Evolutionary conservation across 1,140 invertebrate genomes (phyloP).

Genomic region (Temnothorax longispinosus): DNA sequence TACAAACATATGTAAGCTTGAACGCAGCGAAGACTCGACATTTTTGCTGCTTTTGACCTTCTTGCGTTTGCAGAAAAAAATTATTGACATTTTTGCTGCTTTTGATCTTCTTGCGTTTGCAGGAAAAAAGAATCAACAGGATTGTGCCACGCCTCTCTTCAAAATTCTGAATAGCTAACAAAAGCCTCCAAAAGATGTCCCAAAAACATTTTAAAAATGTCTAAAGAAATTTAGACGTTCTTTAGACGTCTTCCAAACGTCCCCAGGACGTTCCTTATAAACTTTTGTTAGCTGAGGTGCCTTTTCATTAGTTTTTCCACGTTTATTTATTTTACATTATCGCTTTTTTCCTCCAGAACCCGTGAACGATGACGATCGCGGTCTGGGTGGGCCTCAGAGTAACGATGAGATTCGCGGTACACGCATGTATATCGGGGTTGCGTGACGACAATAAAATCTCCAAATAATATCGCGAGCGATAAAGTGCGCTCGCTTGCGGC

Average conservation of each 20-base stretch:
- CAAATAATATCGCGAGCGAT: slow-evolving; percentile 79
- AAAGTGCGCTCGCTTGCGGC: slow-evolving; percentile 45
- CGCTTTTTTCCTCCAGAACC: not conserved
- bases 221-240: no score
- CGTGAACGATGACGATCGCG: not conserved
- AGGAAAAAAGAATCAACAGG: not conserved
- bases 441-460: slow-evolving; percentile 79
- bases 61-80: not conserved
- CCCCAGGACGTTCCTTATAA: no score
- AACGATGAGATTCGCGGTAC: not conserved
- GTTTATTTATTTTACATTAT: not conserved
- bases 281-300: not conserved
- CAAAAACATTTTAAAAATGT: not conserved
- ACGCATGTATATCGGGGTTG: slow-evolving; percentile 13
- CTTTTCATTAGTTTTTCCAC: not conserved
- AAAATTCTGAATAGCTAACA: not conserved
- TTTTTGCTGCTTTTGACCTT: not conserved
- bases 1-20: not conserved
- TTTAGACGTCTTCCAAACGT: no score
- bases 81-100: not conserved
- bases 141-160: not conserved
- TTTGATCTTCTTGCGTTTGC: not conserved
- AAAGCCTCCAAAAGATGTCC: no score
- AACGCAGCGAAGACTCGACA: not conserved
- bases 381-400: slow-evolving; percentile 71